Evolutionary conservation across 1,140 invertebrate species (phyloP), one percentile per base, ranked within the genome.

Genomic region (Caenorhabditis tropicalis): DNA sequence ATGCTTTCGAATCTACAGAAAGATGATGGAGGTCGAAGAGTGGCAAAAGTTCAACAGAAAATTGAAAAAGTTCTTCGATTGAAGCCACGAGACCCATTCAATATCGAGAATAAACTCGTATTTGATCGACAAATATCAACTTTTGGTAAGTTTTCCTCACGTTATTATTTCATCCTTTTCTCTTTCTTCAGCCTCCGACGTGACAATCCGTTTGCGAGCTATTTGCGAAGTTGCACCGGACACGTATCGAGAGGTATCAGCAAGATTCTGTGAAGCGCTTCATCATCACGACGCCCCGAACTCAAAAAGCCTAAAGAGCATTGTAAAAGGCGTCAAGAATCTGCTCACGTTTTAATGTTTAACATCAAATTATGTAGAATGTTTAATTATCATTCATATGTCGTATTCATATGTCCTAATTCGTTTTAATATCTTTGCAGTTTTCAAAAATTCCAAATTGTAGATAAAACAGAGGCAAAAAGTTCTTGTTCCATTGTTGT

Each of bases 211-310:
- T 24, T 36, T 74, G 43, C 65, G 36, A 33, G 65, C 65, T 27
- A 15, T 74, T 6, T 36, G n/a, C n/a, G 65, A 74, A 21, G 36
- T 43, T n/a, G 33, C 65, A 43, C 65, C 65, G 43, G 65, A 74
- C 0, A 46, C 65, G 43, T 74, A 74, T 74, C 65, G 65, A n/a
- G 65, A 74, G 10, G 29, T 74, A 10, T 74, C 65, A 7, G 65
- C 65, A 33, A 74, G 21, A 74, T 74, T 74, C 65, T 74, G 65
- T n/a, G 65, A 74, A 74, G 65, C 65, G 3, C 65, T 74, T 12
- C 65, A 74, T 74, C 36, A 74, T 74, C 36, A 24, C 0, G 65
- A 21, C 43, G 24, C 33, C 43, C 36, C 65, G 10, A 74, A 74
- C 15, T 74, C 65, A n/a, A 74, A 43, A 43, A 46, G 65, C 19